phyloP scores from a whole-genome alignment of 2,888 invertebrate genomes.

The Antheraea yamamai region DNA sequence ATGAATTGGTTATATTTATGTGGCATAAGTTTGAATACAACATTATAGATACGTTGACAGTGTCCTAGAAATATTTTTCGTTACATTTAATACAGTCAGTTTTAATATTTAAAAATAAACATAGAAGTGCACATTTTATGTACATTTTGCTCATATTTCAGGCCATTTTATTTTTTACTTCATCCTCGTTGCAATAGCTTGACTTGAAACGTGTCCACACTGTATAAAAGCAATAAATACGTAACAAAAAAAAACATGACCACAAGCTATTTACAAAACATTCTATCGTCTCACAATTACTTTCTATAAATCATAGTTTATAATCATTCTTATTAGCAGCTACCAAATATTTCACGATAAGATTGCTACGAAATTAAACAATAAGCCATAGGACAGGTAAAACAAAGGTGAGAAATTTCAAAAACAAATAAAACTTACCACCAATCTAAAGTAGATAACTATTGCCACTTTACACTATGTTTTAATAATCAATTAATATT shows the following conservation, averaged over 20 bases:
- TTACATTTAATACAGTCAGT: no score
- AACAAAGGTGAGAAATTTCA: conserved; percentile 42
- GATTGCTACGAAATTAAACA: conserved; percentile 55
- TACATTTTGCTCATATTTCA: not conserved
- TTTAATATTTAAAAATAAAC: no score
- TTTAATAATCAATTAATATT: conserved; percentile 47
- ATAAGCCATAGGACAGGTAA: conserved; percentile 44
- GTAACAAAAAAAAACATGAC: not conserved
- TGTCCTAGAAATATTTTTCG: no score
- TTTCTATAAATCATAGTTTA: conserved; percentile 25
- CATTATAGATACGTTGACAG: no score
- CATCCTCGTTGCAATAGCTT: conserved; percentile 1
- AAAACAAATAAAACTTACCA: conserved; percentile 50
- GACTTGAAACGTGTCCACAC: conserved; percentile 13
- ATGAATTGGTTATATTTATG: not conserved
- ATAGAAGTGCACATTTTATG: no score
- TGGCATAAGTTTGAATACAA: no score
- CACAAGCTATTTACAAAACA: not conserved
- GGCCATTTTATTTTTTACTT: not conserved
- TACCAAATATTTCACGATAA: conserved; percentile 41
- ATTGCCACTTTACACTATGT: conserved; percentile 50
- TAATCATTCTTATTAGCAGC: conserved; percentile 7
- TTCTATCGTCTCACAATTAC: conserved; percentile 27
- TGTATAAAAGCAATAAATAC: not conserved
- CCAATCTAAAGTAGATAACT: conserved; percentile 41